A percentile compares a stretch with the other conserved stretches of the same genome.
phyloP scores from a whole-genome alignment of 2,113 vertebrate species.

The Nothobranchius kuhntae region DNA sequence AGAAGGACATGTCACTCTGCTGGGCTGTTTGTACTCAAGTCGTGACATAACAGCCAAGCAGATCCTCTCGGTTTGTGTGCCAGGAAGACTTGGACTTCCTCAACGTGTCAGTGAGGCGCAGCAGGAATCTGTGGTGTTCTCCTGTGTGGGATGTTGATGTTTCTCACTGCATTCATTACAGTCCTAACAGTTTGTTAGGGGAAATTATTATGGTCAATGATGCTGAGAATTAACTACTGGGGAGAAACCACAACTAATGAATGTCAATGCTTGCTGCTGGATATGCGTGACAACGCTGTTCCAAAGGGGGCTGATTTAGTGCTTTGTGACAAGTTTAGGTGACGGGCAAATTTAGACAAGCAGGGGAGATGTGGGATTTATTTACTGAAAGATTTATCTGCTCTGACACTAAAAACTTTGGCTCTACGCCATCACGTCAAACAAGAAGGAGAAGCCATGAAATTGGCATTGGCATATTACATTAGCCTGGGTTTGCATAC shows the following conservation, averaged over 20 bases:
- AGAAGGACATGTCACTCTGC: slow-evolving; percentile 23
- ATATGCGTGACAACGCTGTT: slow-evolving; percentile 40
- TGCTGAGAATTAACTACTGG: slow-evolving; percentile 45
- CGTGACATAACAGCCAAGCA: slow-evolving; percentile 34
- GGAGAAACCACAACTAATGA: slow-evolving; percentile 37
- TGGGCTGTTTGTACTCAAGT: slow-evolving; percentile 27
- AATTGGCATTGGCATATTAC: slow-evolving; percentile 41
- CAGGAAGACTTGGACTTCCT: slow-evolving; percentile 13
- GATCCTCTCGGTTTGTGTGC: slow-evolving; percentile 16
- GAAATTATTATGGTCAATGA: slow-evolving; percentile 40
- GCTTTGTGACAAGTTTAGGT: slow-evolving; percentile 28
- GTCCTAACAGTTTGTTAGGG: slow-evolving; percentile 18
- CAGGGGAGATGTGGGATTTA: slow-evolving; percentile 3
- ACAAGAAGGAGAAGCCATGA: slow-evolving; percentile 9
- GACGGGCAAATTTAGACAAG: slow-evolving; percentile 2
- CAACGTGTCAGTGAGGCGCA: slow-evolving; percentile 17
- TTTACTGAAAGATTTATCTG: slow-evolving; percentile 11
- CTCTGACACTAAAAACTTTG: slow-evolving; percentile 19
- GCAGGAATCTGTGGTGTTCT: slow-evolving; percentile 32
- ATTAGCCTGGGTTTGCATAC: slow-evolving; percentile 24
- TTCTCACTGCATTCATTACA: slow-evolving; percentile 55
- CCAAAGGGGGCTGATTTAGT: slow-evolving; percentile 38
- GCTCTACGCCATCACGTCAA: slow-evolving; percentile 31
- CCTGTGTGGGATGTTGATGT: slow-evolving; percentile 28
- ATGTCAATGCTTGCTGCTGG: slow-evolving; percentile 49